Conservation (phyloP, 1,140 invertebrate species). For the Anthonomus grandis region DNA sequence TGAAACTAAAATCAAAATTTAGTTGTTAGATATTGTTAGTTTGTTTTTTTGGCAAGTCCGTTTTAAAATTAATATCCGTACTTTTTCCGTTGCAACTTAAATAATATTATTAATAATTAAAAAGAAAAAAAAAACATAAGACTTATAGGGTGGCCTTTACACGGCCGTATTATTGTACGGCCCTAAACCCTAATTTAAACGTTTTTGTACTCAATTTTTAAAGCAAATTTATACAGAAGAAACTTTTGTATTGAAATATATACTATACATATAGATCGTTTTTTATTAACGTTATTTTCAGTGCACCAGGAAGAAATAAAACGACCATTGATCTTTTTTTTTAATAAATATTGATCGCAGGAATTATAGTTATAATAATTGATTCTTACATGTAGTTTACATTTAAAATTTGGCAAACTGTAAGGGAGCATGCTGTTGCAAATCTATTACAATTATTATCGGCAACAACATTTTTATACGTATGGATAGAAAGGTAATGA, state of each 20-base stretch:
- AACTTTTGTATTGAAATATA: constrained; percentile 46
- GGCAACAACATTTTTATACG: too few species aligned
- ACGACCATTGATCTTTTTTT: too few species aligned
- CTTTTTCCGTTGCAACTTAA: constrained; percentile 28
- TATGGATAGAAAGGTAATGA: too few species aligned
- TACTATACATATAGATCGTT: constrained; percentile 27
- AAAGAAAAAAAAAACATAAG: constrained; percentile 41
- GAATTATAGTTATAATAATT: too few species aligned
- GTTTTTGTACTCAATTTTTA: constrained; percentile 41
- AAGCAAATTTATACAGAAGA: constrained; percentile 41
- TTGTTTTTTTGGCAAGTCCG: not conserved
- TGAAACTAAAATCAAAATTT: constrained; percentile 10
- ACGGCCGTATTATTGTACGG: constrained; percentile 35
- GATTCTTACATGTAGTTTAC: too few species aligned
- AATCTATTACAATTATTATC: too few species aligned
- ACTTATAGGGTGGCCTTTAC: constrained; percentile 45
- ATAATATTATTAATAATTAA: too few species aligned
- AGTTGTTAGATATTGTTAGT: constrained; percentile 4
- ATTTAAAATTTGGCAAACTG: too few species aligned
- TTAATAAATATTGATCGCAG: too few species aligned
- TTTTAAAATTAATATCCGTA: constrained; percentile 28
- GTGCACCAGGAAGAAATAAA: too few species aligned
- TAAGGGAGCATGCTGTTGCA: too few species aligned
- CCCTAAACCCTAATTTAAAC: constrained; percentile 35
- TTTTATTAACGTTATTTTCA: too few species aligned